Evolutionary conservation across 2,797 vertebrate genomes (phyloP).

Genomic region (Hyperoplus lanceolatus): DNA sequence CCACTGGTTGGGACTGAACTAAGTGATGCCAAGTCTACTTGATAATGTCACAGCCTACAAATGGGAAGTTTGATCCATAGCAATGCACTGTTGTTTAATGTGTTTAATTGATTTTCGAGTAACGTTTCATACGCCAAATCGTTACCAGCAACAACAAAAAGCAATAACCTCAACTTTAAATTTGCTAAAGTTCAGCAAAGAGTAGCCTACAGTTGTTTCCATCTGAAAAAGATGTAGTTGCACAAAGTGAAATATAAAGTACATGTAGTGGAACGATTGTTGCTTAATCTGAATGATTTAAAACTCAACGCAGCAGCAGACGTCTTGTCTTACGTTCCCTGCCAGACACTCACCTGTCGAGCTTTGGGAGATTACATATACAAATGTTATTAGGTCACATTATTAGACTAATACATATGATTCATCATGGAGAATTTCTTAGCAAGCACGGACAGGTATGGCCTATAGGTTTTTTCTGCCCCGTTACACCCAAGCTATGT

Average conservation of each 20-base stretch:
- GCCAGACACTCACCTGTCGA: slow-evolving; percentile 20
- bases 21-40: neutral
- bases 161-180: neutral
- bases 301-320: neutral
- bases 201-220: neutral
- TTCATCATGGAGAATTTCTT: slow-evolving; percentile 45
- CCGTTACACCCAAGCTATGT: slow-evolving; percentile 26
- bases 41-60: neutral
- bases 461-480: slow-evolving; percentile 25
- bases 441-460: slow-evolving; percentile 67
- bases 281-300: too few species aligned
- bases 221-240: neutral
- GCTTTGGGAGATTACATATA: slow-evolving; percentile 15
- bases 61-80: neutral
- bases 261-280: neutral
- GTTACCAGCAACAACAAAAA: neutral
- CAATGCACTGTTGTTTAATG: too few species aligned
- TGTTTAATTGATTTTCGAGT: too few species aligned
- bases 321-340: slow-evolving; percentile 40
- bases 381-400: slow-evolving; percentile 13
- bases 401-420: slow-evolving; percentile 51
- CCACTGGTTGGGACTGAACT: neutral
- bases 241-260: neutral
- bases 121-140: neutral
- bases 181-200: neutral